A percentile compares a stretch with the other conserved stretches of the same genome.
Evolutionary conservation across 1,140 invertebrate species (phyloP).

Genomic region (Marisa cornuarietis): DNA sequence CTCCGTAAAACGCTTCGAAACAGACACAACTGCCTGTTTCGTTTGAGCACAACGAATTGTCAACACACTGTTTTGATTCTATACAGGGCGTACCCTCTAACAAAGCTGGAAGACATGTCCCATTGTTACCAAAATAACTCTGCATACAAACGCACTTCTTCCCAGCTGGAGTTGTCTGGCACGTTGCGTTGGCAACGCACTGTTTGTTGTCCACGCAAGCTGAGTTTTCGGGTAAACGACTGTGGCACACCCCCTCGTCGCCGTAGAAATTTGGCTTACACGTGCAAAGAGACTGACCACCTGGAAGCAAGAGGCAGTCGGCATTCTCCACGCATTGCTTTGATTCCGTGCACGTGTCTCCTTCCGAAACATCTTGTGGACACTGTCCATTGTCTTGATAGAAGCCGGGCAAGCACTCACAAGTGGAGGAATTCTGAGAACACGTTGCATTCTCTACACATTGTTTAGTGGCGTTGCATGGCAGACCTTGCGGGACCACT

Average conservation of each 20-base stretch:
- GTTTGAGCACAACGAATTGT: conserved; percentile 16
- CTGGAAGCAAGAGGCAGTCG: neutral
- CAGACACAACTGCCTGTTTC: conserved; percentile 14
- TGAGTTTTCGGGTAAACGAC: conserved; percentile 3
- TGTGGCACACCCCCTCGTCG: conserved; percentile 17
- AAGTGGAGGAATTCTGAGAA: conserved; percentile 1
- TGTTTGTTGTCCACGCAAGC: conserved; percentile 6
- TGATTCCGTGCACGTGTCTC: neutral
- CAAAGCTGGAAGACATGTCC: conserved; percentile 3
- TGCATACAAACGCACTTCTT: conserved; percentile 23
- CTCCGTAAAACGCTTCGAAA: conserved; percentile 19
- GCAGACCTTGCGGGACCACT: neutral
- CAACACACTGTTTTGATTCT: conserved; percentile 29
- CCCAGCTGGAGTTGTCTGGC: neutral
- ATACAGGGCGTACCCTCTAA: conserved; percentile 9
- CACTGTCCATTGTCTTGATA: conserved; percentile 17
- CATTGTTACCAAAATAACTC: conserved; percentile 21
- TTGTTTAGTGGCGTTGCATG: conserved; percentile 23
- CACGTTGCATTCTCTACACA: conserved; percentile 27
- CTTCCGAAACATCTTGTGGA: neutral
- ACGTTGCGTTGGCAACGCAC: conserved; percentile 22
- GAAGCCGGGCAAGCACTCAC: conserved; percentile 20
- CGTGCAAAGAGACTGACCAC: conserved; percentile 1
- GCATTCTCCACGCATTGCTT: conserved; percentile 25
- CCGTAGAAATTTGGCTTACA: conserved; percentile 21